Evolutionary conservation across 2,797 vertebrate genomes (phyloP).

Genomic region (Coregonus ussuriensis): DNA sequence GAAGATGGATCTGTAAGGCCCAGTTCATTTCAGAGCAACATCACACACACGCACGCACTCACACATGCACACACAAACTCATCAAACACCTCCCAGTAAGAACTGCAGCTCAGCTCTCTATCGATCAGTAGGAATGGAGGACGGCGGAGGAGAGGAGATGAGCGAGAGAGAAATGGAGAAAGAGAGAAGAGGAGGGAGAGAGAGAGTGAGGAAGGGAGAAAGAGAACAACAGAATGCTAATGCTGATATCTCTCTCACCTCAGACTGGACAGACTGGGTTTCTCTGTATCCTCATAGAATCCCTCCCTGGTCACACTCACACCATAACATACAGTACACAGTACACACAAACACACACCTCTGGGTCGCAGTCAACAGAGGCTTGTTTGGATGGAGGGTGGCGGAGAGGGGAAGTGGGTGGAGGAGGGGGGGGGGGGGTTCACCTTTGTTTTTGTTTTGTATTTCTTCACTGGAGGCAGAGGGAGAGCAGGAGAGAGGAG

Average conservation of each 20-base stretch:
- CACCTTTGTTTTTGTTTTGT: conserved; percentile 60
- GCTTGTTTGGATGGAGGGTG: conserved; percentile 39
- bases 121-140: conserved; percentile 5
- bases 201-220: neutral
- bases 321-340: neutral
- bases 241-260: conserved; percentile 35
- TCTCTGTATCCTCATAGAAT: conserved; percentile 6
- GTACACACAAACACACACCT: too few relatives aligned
- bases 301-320: neutral
- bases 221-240: neutral
- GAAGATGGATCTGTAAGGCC: conserved; percentile 1
- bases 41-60: conserved; percentile 8
- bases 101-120: conserved; percentile 18
- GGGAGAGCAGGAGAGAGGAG: neutral
- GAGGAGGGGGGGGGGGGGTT: neutral
- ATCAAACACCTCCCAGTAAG: neutral
- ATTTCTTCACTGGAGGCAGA: conserved; percentile 26
- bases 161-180: neutral
- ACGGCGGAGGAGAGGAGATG: neutral
- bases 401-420: conserved; percentile 27
- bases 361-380: conserved; percentile 6
- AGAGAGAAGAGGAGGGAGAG: neutral
- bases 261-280: conserved; percentile 12
- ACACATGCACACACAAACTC: neutral
- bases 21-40: conserved; percentile 3